Evolutionary conservation across 2,888 invertebrate species (phyloP), one percentile per base, ranked within the genome.

Genomic region (Eupithecia tripunctaria): DNA sequence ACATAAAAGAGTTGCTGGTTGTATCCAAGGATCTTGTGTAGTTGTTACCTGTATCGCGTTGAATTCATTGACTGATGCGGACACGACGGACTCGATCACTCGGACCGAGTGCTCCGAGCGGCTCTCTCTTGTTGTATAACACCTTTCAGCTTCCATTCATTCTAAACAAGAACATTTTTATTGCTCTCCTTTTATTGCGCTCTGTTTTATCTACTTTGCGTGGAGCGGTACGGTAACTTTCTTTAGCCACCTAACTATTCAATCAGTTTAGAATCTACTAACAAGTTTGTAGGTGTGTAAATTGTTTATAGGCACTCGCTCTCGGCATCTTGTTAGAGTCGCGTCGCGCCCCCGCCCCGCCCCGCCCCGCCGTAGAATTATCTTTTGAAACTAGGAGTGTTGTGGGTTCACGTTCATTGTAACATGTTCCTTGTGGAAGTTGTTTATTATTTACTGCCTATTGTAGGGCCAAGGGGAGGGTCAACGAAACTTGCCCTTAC

Each of bases 381-480:
- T 75, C 74, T 69, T 75, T 68, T 71, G 68, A 73, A 76, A 68
- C 51, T 75, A 73, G 68, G 70, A 47, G n/a, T n/a, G 8, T 2
- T 47, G 51, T 12, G 51, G 51, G 10, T 47, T n/a, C n/a, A n/a
- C 47, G 7, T 47, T 14, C n/a, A 47, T n/a, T n/a, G 47, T 21
- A 8, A n/a, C 21, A 18, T 21, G 51, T 0, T 51, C 21, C 12
- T 51, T 66, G 51, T 47, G 76, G 67, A 74, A 74, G 51, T 71
- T 71, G 76, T 76, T 69, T 74, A 68, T 74, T 68, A 70, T 74
- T 71, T 56, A 68, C 59, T 64, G 56, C 32, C 32, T 7, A 43
- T 29, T 7, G n/a, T 56, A 27, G 41, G 38, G 14, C 38, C 32
- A 21, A 25, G 12, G 21, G 66, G 43, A 47, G 47, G 67, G 51